A percentile compares a stretch with the other conserved stretches of the same genome.
Conservation (phyloP, 1,140 invertebrate genomes). For the Proales similis region DNA sequence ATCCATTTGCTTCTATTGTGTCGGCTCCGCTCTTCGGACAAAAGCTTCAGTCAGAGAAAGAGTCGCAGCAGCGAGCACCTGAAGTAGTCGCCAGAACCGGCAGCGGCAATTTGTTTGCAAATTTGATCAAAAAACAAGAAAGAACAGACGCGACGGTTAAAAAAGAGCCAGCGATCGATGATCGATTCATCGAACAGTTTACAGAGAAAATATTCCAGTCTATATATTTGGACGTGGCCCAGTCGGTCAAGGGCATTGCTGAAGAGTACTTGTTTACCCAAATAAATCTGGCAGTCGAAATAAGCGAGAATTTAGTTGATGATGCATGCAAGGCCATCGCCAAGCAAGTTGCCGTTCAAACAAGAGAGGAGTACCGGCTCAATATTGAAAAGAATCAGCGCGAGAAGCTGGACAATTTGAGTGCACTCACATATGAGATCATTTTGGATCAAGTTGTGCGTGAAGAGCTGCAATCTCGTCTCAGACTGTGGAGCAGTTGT, state of each 20-base stretch:
- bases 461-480: background rate
- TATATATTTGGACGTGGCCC: too few species aligned
- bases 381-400: constrained; percentile 19
- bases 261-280: too few species aligned
- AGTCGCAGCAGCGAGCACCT: background rate
- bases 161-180: background rate
- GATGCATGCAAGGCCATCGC: background rate
- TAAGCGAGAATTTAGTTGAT: background rate
- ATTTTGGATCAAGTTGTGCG: background rate
- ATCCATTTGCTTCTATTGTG: too few species aligned
- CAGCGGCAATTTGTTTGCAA: constrained; percentile 5
- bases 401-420: constrained; percentile 11
- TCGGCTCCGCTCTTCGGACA: too few species aligned
- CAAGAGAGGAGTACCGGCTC: background rate
- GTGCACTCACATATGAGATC: background rate
- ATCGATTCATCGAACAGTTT: constrained; percentile 2
- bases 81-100: background rate
- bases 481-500: background rate
- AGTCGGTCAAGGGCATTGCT: too few species aligned
- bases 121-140: constrained; percentile 8
- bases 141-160: background rate
- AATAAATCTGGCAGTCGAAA: too few species aligned
- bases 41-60: background rate
- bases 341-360: constrained; percentile 7
- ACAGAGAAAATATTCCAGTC: background rate